Evolutionary conservation across 2,888 invertebrate species (phyloP).

Genomic region (Neoscelio sp.): DNA sequence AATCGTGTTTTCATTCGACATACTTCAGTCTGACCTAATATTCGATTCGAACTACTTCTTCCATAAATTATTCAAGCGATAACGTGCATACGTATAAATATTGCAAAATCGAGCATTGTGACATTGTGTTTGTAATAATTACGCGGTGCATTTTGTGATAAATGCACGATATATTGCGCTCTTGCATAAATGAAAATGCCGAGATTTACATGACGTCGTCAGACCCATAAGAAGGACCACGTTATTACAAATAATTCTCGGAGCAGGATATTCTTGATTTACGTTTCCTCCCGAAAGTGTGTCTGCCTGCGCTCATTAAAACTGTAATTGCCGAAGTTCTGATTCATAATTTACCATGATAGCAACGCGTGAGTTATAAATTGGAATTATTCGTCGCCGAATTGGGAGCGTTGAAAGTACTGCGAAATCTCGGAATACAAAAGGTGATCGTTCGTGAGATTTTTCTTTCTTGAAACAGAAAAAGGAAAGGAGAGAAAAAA

Average conservation of each 20-base stretch:
- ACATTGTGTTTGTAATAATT: background rate
- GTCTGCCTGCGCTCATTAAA: constrained; percentile 21
- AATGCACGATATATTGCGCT: background rate
- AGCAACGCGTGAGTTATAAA: constrained; percentile 26
- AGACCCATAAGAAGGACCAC: constrained; percentile 10
- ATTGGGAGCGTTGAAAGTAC: background rate
- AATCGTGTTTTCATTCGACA: too few relatives aligned
- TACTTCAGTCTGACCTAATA: too few relatives aligned
- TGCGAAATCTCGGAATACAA: constrained; percentile 1
- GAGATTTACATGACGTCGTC: constrained; percentile 13
- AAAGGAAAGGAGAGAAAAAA: background rate
- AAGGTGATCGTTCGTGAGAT: constrained; percentile 28
- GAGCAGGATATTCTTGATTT: constrained; percentile 25
- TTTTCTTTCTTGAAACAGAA: constrained; percentile 10
- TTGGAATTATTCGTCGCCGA: constrained; percentile 15
- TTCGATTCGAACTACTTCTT: too few relatives aligned
- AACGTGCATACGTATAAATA: background rate
- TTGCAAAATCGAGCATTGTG: background rate
- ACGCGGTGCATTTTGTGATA: background rate
- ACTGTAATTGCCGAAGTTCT: constrained; percentile 33
- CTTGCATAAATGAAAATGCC: background rate
- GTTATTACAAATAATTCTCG: constrained; percentile 16
- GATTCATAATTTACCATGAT: constrained; percentile 30
- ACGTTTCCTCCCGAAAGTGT: constrained; percentile 13
- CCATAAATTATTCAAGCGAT: too few relatives aligned